Evolutionary conservation across 2,797 vertebrate species (phyloP), one percentile per base, ranked within the genome.

Genomic region (Atherinosoma microstoma): DNA sequence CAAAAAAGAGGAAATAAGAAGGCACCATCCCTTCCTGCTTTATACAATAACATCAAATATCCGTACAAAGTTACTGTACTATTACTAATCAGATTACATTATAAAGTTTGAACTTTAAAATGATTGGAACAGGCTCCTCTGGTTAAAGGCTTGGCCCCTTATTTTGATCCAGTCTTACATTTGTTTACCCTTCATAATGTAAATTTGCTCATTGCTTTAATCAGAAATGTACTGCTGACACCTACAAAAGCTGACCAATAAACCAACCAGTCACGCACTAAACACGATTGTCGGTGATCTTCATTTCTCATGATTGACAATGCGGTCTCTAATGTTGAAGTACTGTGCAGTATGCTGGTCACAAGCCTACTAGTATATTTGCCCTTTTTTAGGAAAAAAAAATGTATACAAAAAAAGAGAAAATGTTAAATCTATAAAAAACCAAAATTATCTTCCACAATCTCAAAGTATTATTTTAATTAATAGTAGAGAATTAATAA

Each of bases 1-100:
- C 16, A 60, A 38, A 59, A 22, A 49, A 30, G 47, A 57, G 15
- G 58, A 42, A 68, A 76, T 27, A 62, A 61, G 24, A 45, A 45
- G 22, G 49, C 15, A 54, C n/a, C 40, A 20, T 45, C 35, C 29
- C 53, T 56, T 3, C 56, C 29, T 61, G 2, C 24, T 29, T 42
- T 20, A 47, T n/a, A 9, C 45, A 47, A 47, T 22, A 49, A 49
- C 9, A 20, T 47, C 45, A 47, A n/a, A n/a, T 47, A n/a, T 47
- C 18, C 15, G 18, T 16, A 45, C 42, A 45, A n/a, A 45, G 16
- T 47, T 7, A n/a, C 18, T 47, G 18, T n/a, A 47, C 2, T 47
- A n/a, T 20, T n/a, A n/a, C 20, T 20, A 47, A n/a, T n/a, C 15
- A 47, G 1, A 47, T n/a, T 2, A 32, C 2, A 2, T 32, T 32